Base-by-base conservation (phyloP, 2,797 vertebrate genomes). In the Tenualosa ilisha region DNA sequence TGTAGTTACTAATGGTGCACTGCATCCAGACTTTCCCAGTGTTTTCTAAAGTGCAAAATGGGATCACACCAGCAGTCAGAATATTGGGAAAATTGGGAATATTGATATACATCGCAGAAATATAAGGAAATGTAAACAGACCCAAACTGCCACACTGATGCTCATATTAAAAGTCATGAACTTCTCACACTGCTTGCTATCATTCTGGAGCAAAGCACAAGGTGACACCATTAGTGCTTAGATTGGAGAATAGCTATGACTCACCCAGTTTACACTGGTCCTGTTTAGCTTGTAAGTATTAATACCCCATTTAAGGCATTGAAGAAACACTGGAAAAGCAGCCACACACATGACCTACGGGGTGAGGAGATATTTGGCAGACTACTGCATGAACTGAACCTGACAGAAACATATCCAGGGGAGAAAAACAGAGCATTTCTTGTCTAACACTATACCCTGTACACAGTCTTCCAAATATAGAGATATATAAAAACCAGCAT, bases 381-480 rank as follows among this genome's bases (percentile, higher is more conserved):
- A 75, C 37, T 75, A 75, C 20, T 75, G 68, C 31, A 75, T 37
- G 68, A 75, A 75, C 17, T 75, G 68, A 31, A 43, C 40, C 37
- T 75, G 31, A 75, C 15, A 40, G 68, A 68, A 31, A 31, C 9
- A 68, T 68, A 68, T 24, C 63, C 24, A 68, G 12, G 63, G 63
- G 31, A 20, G 40, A 72, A 72, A 75, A 72, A 37, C 46, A 46
- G 31, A 46, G 31, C 13, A 72, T 37, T 31, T 75, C 15, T 53
- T 13, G 51, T 75, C 6, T 46, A 75, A 72, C 26, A 75, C 31
- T 37, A 82, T 84, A 89, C 82, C 82, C 37, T 81, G 79, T 37
- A 75, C 50, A 40, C 59, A 11, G 54, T 31, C 83, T 49, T 72
- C 31, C 26, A 85, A 81, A 56, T 59, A 81, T 87, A 83, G 82